phyloP scores from a whole-genome alignment of 2,888 invertebrate genomes.

The Deilephila elpenor region DNA sequence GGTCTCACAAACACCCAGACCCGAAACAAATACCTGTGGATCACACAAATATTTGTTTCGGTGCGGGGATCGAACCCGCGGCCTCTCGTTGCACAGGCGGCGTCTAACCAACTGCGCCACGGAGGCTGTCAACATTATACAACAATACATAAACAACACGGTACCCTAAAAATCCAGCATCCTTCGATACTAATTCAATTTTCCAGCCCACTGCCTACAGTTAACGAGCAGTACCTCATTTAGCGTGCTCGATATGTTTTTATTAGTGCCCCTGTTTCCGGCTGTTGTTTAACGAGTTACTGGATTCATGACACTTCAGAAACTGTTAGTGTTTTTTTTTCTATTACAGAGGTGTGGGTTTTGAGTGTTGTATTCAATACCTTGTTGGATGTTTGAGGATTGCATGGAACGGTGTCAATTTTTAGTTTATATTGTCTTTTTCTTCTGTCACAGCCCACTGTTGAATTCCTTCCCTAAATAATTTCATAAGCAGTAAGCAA shows the following conservation, averaged over 20 bases:
- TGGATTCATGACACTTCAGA: conserved; percentile 5
- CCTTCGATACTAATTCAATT: conserved; percentile 67
- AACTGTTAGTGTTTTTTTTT: neutral
- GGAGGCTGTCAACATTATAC: too few species aligned
- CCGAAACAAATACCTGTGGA: too few species aligned
- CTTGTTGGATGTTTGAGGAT: neutral
- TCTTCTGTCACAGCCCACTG: too few species aligned
- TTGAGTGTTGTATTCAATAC: neutral
- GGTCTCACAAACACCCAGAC: too few species aligned
- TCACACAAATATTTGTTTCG: too few species aligned
- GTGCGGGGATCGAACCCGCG: too few species aligned
- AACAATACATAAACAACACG: conserved; percentile 25
- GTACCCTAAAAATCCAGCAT: conserved; percentile 51
- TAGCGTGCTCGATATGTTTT: conserved; percentile 59
- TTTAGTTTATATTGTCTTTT: too few species aligned
- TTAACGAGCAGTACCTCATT: conserved; percentile 66
- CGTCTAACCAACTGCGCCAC: too few species aligned
- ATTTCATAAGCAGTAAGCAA: too few species aligned
- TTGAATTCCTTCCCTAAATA: too few species aligned
- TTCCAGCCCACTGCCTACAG: conserved; percentile 60
- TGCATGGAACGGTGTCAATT: too few species aligned
- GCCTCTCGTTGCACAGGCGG: too few species aligned
- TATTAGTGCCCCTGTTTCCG: conserved; percentile 49
- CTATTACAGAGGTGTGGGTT: neutral
- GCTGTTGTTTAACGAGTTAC: conserved; percentile 38